Base-by-base conservation (phyloP, 2,888 invertebrate genomes). In the Cepaea hortensis region DNA sequence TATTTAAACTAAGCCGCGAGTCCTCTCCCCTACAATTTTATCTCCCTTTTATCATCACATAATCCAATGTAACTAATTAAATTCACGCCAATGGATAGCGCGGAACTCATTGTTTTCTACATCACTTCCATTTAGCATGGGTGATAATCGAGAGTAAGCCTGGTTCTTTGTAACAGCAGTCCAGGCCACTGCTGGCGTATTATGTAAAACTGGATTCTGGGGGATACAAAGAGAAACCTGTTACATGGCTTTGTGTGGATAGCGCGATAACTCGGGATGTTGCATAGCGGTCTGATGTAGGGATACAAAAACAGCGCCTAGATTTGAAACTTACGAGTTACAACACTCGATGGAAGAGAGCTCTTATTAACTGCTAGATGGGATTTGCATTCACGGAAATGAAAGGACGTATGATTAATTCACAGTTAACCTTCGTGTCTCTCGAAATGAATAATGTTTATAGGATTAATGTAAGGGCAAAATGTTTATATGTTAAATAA, bases 221-320 rank as follows among this genome's bases (percentile, higher is more conserved):
- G 18, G 20, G 20, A 23, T 4, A 18, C 50, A n/a, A 50, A 50
- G 7, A 50, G 15, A 4, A 76, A 76, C 50, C 50, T 76, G 76
- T 76, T 76, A 76, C 76, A 76, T 50, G 15, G 50, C 50, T 76
- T 76, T 20, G 20, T 76, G 48, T 76, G 50, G 50, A 76, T 76
- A 76, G 20, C 68, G 18, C n/a, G 15, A n/a, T 68, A 9, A 15
- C 20, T 76, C 50, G 76, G 11, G 76, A 76, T 76, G 20, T 3
- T 76, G 3, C 50, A 50, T 46, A n/a, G 18, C 13, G 15, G 15
- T 20, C 50, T 18, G 50, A 48, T 50, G 76, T 50, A 4, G 15
- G 50, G 72, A 6, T 23, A 55, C 6, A 55, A 55, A 55, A 55
- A 55, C 55, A 55, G 55, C 55, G 55, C 55, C 7, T 55, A 55